Percentiles rank a stretch among this genome's conserved stretches.
These are phyloP conservation scores for Dryobota labecula DNA, from an alignment of 2,888 invertebrate species.

Conservation along the genomic window DNA sequence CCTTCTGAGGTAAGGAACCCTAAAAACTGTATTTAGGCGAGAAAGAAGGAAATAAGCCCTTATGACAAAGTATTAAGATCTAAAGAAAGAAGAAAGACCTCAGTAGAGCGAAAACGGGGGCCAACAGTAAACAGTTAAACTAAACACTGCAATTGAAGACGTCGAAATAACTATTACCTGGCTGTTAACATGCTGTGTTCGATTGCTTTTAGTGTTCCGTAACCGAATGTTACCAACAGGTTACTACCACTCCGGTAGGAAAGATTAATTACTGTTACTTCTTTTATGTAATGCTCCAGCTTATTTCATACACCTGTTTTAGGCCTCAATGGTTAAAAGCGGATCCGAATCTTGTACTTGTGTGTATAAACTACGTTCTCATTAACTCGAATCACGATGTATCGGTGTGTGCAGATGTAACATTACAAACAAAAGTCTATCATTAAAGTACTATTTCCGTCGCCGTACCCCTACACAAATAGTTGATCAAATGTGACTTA, in stretches of 20 bases:
- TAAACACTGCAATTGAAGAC: background rate
- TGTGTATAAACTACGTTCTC: background rate
- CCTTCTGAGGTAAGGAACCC: too few relatives aligned
- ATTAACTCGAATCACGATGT: slow-evolving; percentile 8
- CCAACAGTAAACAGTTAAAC: background rate
- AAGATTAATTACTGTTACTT: background rate
- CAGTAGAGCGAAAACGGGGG: too few relatives aligned
- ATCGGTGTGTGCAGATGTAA: slow-evolving; percentile 18
- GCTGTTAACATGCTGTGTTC: background rate
- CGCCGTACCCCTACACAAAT: slow-evolving; percentile 52
- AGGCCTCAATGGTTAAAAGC: background rate
- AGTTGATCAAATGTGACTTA: slow-evolving; percentile 62
- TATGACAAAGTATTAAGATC: background rate
- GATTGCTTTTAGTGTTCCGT: background rate
- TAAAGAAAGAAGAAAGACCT: background rate
- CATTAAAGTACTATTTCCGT: slow-evolving; percentile 49
- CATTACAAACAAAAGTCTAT: slow-evolving; percentile 43
- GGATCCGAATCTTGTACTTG: background rate
- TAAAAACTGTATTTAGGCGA: background rate
- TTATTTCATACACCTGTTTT: background rate
- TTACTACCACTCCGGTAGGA: too few relatives aligned
- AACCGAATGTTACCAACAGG: background rate
- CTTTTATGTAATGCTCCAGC: background rate
- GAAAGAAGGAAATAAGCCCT: background rate
- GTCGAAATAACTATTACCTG: too few relatives aligned